phyloP scores from a whole-genome alignment of 2,888 invertebrate species.

The Chaetogeoica ovagalla region DNA sequence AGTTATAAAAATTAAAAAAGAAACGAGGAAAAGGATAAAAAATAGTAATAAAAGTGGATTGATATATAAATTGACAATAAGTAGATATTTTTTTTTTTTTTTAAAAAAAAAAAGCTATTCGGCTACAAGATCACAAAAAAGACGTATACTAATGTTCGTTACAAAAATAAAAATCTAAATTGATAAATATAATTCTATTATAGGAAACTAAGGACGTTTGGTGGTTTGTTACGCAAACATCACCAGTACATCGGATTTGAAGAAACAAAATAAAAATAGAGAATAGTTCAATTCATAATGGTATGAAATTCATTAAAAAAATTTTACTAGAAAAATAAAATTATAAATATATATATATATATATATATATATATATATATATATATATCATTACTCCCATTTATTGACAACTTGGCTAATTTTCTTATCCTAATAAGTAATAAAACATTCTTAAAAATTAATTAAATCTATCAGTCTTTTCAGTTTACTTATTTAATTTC shows the following conservation, averaged over 20 bases:
- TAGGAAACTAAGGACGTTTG: neutral
- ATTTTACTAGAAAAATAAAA: neutral
- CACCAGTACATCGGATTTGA: neutral
- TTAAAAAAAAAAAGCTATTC: no score
- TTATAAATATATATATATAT: no score
- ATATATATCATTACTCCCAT: neutral
- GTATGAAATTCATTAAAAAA: no score
- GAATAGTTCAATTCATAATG: neutral
- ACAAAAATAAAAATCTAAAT: neutral
- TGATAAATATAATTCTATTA: neutral
- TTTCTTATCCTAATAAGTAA: neutral
- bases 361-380: no score
- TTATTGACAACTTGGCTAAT: slow-evolving; percentile 25
- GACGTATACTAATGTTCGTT: neutral
- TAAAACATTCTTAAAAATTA: slow-evolving; percentile 6
- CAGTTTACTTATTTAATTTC: slow-evolving; percentile 5
- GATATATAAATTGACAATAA: neutral
- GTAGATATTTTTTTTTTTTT: neutral
- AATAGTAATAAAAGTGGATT: slow-evolving; percentile 17
- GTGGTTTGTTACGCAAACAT: neutral
- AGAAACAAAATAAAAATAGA: slow-evolving; percentile 23
- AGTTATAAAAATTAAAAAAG: neutral
- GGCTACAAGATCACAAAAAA: no score
- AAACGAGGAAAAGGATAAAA: neutral
- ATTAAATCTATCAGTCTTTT: slow-evolving; percentile 41